A percentile compares a stretch with the other conserved stretches of the same genome.
phyloP scores from a whole-genome alignment of 2,113 vertebrate genomes.

The Oxyruncus cristatus region DNA sequence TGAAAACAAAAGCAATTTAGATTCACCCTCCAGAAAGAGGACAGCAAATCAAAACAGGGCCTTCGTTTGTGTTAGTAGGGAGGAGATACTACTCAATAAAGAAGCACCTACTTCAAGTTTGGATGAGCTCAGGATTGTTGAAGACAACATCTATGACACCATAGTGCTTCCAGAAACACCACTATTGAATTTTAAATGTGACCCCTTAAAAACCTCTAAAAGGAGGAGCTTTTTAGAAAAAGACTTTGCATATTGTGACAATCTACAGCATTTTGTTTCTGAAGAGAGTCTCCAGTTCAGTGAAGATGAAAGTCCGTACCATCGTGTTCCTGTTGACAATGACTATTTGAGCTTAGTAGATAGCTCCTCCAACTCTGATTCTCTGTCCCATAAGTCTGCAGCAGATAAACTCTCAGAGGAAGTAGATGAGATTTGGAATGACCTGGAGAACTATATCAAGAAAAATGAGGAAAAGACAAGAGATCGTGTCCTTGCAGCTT shows the following conservation, averaged over 20 bases:
- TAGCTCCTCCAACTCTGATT: conserved; percentile 78
- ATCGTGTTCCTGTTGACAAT: conserved; percentile 63
- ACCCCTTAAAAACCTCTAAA: conserved; percentile 56
- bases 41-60: neutral
- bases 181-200: conserved; percentile 16
- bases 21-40: conserved; percentile 54
- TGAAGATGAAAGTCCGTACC: conserved; percentile 76
- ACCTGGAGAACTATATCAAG: conserved; percentile 97
- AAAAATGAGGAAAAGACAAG: conserved; percentile 91
- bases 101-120: conserved; percentile 56
- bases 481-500: conserved; percentile 89
- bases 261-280: conserved; percentile 77
- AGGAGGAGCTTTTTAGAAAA: conserved; percentile 75
- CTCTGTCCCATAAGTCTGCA: conserved; percentile 70
- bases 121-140: conserved; percentile 80
- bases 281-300: conserved; percentile 87
- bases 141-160: conserved; percentile 93
- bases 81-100: neutral
- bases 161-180: conserved; percentile 81
- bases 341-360: conserved; percentile 75
- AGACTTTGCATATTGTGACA: conserved; percentile 75
- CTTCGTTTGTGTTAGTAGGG: neutral
- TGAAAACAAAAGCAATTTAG: conserved; percentile 65
- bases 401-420: conserved; percentile 88
- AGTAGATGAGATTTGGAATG: conserved; percentile 97